A percentile compares a stretch with the other conserved stretches of the same genome.
These are phyloP conservation scores for Hipparchia sbordonii DNA, from an alignment of 2,888 invertebrate species.

Conservation along the genomic window DNA sequence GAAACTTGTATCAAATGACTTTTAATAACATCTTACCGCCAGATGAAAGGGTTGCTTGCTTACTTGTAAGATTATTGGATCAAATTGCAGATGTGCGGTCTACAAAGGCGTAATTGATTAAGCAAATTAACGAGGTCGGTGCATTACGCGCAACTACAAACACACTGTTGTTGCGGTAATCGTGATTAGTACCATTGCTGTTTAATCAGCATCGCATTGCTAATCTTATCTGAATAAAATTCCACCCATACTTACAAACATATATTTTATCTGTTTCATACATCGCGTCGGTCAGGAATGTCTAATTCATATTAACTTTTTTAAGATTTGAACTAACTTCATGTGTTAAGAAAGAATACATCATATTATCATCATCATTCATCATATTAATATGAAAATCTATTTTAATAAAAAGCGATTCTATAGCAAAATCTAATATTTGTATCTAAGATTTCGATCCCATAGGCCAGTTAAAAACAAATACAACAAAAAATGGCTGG, in stretches of 20 bases:
- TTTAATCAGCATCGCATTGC: conserved; percentile 2
- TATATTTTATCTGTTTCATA: too few species aligned
- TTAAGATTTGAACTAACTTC: too few species aligned
- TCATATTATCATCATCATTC: too few species aligned
- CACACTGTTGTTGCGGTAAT: neutral
- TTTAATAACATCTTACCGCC: neutral
- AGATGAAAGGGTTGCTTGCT: neutral
- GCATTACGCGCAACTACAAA: conserved; percentile 11
- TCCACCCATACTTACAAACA: neutral
- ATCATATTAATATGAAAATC: too few species aligned
- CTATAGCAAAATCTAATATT: too few species aligned
- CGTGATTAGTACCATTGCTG: conserved; percentile 1
- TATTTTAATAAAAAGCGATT: too few species aligned
- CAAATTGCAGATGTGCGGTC: conserved; percentile 3
- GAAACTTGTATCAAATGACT: neutral
- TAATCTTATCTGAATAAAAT: neutral
- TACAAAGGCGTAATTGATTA: conserved; percentile 18
- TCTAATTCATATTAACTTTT: too few species aligned
- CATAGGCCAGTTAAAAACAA: too few species aligned
- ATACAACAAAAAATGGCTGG: too few species aligned
- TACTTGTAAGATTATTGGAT: conserved; percentile 13
- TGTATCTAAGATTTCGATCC: too few species aligned
- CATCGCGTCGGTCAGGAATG: too few species aligned
- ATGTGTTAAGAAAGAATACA: too few species aligned
- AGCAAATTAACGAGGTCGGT: conserved; percentile 14